Conservation (phyloP, 2,113 vertebrate genomes). For the Aptenodytes patagonicus region DNA sequence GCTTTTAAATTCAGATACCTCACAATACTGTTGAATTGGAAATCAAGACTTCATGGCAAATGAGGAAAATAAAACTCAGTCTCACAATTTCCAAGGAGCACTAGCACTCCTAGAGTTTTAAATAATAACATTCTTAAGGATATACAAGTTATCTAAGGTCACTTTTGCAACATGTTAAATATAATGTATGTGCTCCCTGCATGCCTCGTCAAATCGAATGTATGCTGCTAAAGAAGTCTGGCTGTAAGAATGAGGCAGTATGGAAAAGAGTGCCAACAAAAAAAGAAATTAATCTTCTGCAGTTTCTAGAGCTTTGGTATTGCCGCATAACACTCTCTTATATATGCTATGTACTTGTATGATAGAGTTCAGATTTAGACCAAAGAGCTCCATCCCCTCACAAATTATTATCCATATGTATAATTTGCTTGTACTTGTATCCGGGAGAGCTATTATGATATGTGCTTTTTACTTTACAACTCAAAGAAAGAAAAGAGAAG, state of each 20-base stretch:
- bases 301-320: neutral
- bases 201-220: neutral
- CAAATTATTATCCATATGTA: neutral
- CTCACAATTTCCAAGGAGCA: neutral
- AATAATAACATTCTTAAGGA: neutral
- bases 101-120: neutral
- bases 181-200: neutral
- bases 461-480: neutral
- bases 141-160: neutral
- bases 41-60: neutral
- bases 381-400: neutral
- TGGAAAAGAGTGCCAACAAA: neutral
- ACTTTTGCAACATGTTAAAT: neutral
- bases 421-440: neutral
- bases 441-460: neutral
- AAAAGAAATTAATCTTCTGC: neutral
- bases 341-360: neutral
- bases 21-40: neutral
- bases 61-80: neutral
- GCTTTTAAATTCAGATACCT: neutral
- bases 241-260: neutral
- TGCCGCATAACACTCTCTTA: neutral
- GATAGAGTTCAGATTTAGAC: neutral
- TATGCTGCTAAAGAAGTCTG: neutral
- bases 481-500: neutral